Evolutionary conservation across 1,140 invertebrate genomes (phyloP).

Genomic region (Aphis craccivora): DNA sequence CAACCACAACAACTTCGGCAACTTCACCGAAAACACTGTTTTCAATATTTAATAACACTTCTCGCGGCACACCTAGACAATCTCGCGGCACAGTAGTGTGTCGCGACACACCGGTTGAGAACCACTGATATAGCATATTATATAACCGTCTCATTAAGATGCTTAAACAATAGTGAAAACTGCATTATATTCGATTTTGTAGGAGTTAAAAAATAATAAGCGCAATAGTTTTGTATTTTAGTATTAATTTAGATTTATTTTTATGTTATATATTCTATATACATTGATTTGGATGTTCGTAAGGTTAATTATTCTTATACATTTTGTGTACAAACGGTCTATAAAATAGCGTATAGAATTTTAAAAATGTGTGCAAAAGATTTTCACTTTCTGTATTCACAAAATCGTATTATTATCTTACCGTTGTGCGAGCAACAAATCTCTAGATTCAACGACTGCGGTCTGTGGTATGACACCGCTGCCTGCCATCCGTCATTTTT

Average conservation of each 20-base stretch:
- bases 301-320: background rate
- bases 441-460: slow-evolving; percentile 62
- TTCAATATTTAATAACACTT: no score
- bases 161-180: background rate
- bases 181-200: background rate
- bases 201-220: background rate
- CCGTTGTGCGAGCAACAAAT: slow-evolving; percentile 60
- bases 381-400: background rate
- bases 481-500: slow-evolving; percentile 54
- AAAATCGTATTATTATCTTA: background rate
- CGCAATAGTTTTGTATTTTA: background rate
- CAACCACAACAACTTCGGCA: no score
- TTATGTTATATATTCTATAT: no score
- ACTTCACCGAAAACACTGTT: no score
- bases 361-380: background rate
- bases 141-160: no score
- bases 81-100: no score
- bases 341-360: background rate
- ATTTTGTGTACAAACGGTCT: background rate
- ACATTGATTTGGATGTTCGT: background rate
- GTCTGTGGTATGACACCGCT: slow-evolving; percentile 60
- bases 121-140: background rate
- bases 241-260: no score
- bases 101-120: no score
- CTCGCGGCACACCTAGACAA: no score